Percentiles rank a stretch among this genome's conserved stretches.
These are phyloP conservation scores for Bellardia pandia DNA, from an alignment of 2,888 invertebrate genomes.

Conservation along the genomic window DNA sequence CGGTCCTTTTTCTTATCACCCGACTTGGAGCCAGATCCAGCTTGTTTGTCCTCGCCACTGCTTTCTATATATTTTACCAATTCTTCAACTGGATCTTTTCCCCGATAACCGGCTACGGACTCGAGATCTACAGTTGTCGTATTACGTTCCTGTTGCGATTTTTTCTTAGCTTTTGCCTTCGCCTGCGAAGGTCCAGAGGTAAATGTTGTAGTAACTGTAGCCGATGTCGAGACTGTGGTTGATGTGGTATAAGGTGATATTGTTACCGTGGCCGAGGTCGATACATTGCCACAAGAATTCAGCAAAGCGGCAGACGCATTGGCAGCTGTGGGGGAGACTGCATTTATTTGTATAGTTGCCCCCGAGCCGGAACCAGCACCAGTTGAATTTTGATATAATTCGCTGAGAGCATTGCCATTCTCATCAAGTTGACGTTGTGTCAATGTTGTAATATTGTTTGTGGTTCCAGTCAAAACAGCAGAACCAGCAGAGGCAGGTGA, in stretches of 20 bases:
- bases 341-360: conserved; percentile 68
- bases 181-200: conserved; percentile 86
- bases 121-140: conserved; percentile 84
- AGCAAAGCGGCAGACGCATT: conserved; percentile 65
- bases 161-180: conserved; percentile 86
- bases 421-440: conserved; percentile 88
- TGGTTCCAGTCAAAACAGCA: conserved; percentile 50
- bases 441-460: conserved; percentile 60
- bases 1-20: conserved; percentile 83
- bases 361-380: conserved; percentile 40
- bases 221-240: conserved; percentile 84
- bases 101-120: conserved; percentile 91
- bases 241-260: conserved; percentile 84
- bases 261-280: conserved; percentile 71
- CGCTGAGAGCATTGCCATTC: conserved; percentile 89
- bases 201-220: conserved; percentile 75
- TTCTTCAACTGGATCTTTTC: conserved; percentile 90
- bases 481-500: conserved; percentile 68
- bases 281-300: conserved; percentile 67
- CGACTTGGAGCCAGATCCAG: conserved; percentile 65
- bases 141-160: conserved; percentile 85
- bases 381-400: conserved; percentile 79
- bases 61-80: conserved; percentile 92
- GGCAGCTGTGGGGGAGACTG: conserved; percentile 63
- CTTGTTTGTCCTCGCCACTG: conserved; percentile 82